These are phyloP conservation scores for Microcebus ravelobensis DNA, from an alignment of 2,113 vertebrate species.

Conservation along the genomic window DNA sequence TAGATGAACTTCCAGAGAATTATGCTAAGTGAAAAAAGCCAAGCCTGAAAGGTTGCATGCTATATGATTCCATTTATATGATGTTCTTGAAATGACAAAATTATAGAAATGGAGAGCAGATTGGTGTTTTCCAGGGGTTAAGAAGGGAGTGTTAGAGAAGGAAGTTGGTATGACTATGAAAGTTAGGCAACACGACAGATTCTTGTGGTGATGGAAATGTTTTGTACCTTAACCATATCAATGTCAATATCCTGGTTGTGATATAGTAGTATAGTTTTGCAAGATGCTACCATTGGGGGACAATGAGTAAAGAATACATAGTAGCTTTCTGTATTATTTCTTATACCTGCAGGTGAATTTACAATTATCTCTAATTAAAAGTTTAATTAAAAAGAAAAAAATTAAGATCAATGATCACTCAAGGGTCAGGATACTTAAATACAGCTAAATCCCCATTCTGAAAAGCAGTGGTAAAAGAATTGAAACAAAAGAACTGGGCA, in stretches of 20 bases:
- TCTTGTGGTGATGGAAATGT: background rate
- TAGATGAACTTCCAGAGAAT: background rate
- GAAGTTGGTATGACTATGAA: background rate
- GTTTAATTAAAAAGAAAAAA: background rate
- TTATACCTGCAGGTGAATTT: conserved; percentile 1
- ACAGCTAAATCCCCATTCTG: background rate
- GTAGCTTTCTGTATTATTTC: background rate
- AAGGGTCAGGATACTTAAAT: background rate
- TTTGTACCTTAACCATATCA: background rate
- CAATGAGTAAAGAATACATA: background rate
- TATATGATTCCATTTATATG: background rate
- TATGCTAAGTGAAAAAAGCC: background rate
- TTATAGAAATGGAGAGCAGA: background rate
- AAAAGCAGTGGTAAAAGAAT: conserved; percentile 24
- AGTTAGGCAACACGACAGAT: background rate
- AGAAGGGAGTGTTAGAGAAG: background rate
- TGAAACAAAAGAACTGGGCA: background rate
- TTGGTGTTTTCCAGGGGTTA: background rate
- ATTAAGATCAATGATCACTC: background rate
- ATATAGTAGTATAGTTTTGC: background rate
- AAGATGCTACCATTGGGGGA: background rate
- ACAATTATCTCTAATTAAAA: conserved; percentile 7
- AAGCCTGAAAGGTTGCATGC: background rate
- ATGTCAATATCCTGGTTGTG: background rate
- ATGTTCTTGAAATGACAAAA: conserved; percentile 1